Evolutionary conservation across 1,140 invertebrate genomes (phyloP), one percentile per base, ranked within the genome.

Genomic region (Brachionus koreanus): DNA sequence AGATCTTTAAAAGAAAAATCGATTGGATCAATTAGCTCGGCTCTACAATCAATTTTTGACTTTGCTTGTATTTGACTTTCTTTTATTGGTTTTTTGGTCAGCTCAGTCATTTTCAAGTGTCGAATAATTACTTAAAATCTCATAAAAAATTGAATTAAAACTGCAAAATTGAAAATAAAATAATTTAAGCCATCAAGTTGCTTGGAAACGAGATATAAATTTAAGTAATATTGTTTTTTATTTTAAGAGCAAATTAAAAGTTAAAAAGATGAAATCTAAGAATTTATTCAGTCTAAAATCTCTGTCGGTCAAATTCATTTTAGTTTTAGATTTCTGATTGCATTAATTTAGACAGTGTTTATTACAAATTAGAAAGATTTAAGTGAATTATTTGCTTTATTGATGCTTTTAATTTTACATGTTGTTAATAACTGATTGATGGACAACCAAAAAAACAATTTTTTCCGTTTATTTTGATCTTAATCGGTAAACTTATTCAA

Each of bases 1-100:
- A 79, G 23, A 43, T 79, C 76, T 61, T 65, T 79, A 25, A 79
- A 79, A n/a, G 76, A 79, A 79, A 79, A 79, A 29, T 79, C 76
- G 13, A 79, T 79, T 9, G 76, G 76, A 42, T 79, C 76, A 12
- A 79, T n/a, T 23, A 79, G 13, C 12, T 79, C 76, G 33, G 76
- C 76, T 37, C 33, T 79, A 13, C 49, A 79, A 13, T 79, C 76
- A 7, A 79, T 79, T 63, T 19, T 43, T 16, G 69, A 43, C 43
- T 46, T 74, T 0, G 42, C 42, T 46, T 74, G 19, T 29, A 46
- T 46, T 46, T 74, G 39, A 46, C 25, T 74, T 46, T 74, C 69
- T 69, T 69, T 69, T 3, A 19, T 7, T 69, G 37, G 12, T 69
- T 69, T 69, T 69, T 69, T 69, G 35, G 29, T n/a, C 35, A 16